Evolutionary conservation across 2,888 invertebrate species (phyloP), one percentile per base, ranked within the genome.

Genomic region (Therioaphis trifolii): DNA sequence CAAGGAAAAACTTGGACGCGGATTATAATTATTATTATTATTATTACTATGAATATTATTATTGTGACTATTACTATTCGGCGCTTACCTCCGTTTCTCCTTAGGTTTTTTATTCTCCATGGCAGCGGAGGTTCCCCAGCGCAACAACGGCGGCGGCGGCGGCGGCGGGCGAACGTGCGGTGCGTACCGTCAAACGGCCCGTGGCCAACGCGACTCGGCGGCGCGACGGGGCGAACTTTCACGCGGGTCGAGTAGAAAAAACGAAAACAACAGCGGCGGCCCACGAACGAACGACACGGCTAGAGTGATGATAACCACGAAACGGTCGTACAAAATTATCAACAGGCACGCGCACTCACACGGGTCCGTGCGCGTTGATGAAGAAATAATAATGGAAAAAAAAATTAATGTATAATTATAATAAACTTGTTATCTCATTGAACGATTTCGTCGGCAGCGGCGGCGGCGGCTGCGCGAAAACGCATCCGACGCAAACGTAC

Each of bases 31-130:
- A n/a, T n/a, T n/a, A n/a, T n/a, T n/a, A n/a, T n/a, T n/a, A n/a
- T n/a, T n/a, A n/a, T n/a, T n/a, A n/a, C n/a, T n/a, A n/a, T n/a
- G n/a, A n/a, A n/a, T n/a, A n/a, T n/a, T n/a, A n/a, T n/a, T n/a
- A n/a, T n/a, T n/a, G n/a, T n/a, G n/a, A n/a, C n/a, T n/a, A n/a
- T n/a, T n/a, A n/a, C n/a, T n/a, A n/a, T n/a, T n/a, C n/a, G n/a
- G n/a, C n/a, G n/a, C 7, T 79, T 80, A 80, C 80, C 80, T 80
- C 61, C 80, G 43, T 24, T 80, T 80, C 61, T 80, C 80, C 46
- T 80, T 80, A 21, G 80, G 80, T 46, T 72, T 80, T 71, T 80
- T 77, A 49, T 63, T 58, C 40, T 80, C 80, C 80, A 71, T 71
- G 7, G 27, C 35, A 27, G 21, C 7, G 11, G 18, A 15, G 52